Percentiles rank a stretch among this genome's conserved stretches.
These are phyloP conservation scores for Acrossocheilus wenchowensis DNA, from an alignment of 2,797 vertebrate species.

Conservation along the genomic window DNA sequence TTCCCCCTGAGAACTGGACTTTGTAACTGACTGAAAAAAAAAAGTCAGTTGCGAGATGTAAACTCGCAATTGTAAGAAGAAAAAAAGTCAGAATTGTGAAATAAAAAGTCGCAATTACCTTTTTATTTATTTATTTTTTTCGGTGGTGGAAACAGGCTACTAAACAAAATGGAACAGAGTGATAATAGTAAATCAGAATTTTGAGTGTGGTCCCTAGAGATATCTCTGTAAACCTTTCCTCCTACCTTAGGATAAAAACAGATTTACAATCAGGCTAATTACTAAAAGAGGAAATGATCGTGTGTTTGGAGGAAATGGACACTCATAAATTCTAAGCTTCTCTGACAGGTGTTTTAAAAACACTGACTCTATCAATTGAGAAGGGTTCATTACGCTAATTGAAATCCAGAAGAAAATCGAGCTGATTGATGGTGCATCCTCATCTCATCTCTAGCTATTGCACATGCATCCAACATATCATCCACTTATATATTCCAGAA, in stretches of 20 bases:
- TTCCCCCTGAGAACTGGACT: too few relatives aligned
- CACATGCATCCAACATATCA: slow-evolving; percentile 17
- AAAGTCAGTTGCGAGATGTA: not conserved
- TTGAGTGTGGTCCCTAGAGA: slow-evolving; percentile 19
- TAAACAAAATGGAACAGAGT: not conserved
- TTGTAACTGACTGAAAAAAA: too few relatives aligned
- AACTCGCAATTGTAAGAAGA: not conserved
- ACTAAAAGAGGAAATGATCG: slow-evolving; percentile 50
- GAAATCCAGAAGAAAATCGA: slow-evolving; percentile 45
- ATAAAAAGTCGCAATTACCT: not conserved
- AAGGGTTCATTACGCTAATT: slow-evolving; percentile 56
- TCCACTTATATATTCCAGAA: slow-evolving; percentile 6
- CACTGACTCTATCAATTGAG: slow-evolving; percentile 38
- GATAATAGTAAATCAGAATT: not conserved
- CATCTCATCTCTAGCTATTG: not conserved
- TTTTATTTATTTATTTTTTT: not conserved
- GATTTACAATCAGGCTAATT: slow-evolving; percentile 50
- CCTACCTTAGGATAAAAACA: slow-evolving; percentile 9
- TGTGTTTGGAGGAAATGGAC: slow-evolving; percentile 45
- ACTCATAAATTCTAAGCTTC: slow-evolving; percentile 49
- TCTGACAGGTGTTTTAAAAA: slow-evolving; percentile 51
- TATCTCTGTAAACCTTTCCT: slow-evolving; percentile 26
- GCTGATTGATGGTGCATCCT: not conserved
- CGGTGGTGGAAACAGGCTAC: not conserved
- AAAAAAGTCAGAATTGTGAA: not conserved